Conservation (phyloP, 1,140 invertebrate genomes). For the Drosophila elegans region DNA sequence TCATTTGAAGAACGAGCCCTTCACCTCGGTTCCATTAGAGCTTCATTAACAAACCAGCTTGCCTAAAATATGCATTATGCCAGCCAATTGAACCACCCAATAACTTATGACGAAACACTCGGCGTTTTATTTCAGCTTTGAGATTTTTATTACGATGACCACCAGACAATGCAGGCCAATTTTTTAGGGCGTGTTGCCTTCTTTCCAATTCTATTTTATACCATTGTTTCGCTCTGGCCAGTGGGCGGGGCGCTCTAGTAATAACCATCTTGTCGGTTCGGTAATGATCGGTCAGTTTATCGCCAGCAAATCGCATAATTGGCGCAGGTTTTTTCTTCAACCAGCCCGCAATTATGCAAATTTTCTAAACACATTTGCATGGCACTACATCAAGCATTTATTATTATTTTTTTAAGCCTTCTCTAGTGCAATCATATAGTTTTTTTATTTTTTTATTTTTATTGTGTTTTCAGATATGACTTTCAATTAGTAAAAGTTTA, state of each 20-base stretch:
- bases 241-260: constrained; percentile 61
- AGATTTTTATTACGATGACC: constrained; percentile 39
- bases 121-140: constrained; percentile 24
- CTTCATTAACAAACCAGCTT: constrained; percentile 29
- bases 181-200: constrained; percentile 35
- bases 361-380: constrained; percentile 50
- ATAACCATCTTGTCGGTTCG: constrained; percentile 65
- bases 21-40: constrained; percentile 39
- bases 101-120: constrained; percentile 31
- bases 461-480: too few relatives aligned
- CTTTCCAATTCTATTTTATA: constrained; percentile 7
- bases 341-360: constrained; percentile 63
- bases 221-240: constrained; percentile 46
- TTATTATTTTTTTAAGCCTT: too few relatives aligned
- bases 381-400: constrained; percentile 10
- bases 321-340: constrained; percentile 32
- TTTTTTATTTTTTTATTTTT: background rate
- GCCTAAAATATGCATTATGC: constrained; percentile 40
- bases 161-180: constrained; percentile 34
- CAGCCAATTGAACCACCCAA: constrained; percentile 8
- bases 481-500: too few relatives aligned
- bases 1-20: constrained; percentile 28
- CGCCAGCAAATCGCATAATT: constrained; percentile 71
- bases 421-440: background rate
- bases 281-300: constrained; percentile 78